Conservation (phyloP, 2,888 invertebrate genomes). For the Mythimna pallens region DNA sequence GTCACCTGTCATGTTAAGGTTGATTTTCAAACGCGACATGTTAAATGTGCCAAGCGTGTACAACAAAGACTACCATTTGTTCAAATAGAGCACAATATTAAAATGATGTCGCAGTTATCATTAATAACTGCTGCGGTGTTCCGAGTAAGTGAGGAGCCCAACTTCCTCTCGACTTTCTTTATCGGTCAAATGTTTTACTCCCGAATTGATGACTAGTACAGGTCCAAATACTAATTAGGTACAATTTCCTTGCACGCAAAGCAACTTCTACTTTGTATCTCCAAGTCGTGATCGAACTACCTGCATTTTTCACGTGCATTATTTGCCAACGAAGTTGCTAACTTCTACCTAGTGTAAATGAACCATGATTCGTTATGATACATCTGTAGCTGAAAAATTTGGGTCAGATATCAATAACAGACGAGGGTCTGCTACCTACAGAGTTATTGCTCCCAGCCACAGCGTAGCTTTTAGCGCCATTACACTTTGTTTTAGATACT, state of each 20-base stretch:
- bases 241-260: no score
- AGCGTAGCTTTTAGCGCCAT: slow-evolving; percentile 3
- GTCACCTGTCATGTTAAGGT: slow-evolving; percentile 25
- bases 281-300: no score
- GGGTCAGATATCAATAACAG: slow-evolving; percentile 15
- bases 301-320: no score
- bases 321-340: no score
- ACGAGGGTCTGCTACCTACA: background rate
- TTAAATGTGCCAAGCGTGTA: slow-evolving; percentile 34
- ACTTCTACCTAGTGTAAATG: no score
- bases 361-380: background rate
- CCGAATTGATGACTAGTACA: background rate
- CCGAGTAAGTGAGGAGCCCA: background rate
- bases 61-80: slow-evolving; percentile 9
- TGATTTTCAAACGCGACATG: slow-evolving; percentile 27
- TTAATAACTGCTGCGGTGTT: background rate
- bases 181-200: background rate
- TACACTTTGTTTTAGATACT: slow-evolving; percentile 7
- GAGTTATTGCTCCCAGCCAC: background rate
- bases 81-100: background rate
- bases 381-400: background rate
- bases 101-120: background rate
- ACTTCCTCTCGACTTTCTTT: background rate
- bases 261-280: no score
- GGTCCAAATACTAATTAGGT: no score